Conservation (phyloP, 1,140 invertebrate genomes). For the Aphelinus certus region DNA sequence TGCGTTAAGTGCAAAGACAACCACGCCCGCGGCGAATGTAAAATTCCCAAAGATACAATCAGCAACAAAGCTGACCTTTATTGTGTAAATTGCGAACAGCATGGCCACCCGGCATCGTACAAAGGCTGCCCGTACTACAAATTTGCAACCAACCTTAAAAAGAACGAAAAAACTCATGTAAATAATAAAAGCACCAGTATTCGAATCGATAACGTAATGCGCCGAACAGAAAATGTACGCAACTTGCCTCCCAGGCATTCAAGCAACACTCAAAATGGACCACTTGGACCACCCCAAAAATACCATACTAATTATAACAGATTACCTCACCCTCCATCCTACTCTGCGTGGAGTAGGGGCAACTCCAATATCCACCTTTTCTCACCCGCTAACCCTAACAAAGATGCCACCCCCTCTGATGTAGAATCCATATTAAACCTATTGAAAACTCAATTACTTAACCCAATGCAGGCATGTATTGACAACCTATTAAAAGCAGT, state of each 20-base stretch:
- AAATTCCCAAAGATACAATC: not conserved
- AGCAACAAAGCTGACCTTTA: not conserved
- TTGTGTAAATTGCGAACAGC: conserved; percentile 35
- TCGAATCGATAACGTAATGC: not conserved
- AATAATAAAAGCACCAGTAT: not conserved
- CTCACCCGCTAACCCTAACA: no score
- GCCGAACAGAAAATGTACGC: not conserved
- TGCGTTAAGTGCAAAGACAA: conserved; percentile 36
- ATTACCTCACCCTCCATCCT: no score
- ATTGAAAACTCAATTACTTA: not conserved
- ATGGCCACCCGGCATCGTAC: conserved; percentile 38
- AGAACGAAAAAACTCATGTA: not conserved
- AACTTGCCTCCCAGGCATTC: no score
- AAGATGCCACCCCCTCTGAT: no score
- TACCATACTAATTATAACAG: not conserved
- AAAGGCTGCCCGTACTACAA: conserved; percentile 33
- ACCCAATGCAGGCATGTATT: not conserved
- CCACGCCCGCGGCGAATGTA: conserved; percentile 34
- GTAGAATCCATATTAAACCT: no score
- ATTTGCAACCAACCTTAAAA: not conserved
- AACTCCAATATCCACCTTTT: no score
- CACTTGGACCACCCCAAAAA: not conserved
- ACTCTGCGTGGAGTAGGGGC: no score
- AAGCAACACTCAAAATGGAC: not conserved
- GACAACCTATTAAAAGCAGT: not conserved